Evolutionary conservation across 2,888 invertebrate species (phyloP).

Genomic region (Lithophane socia): DNA sequence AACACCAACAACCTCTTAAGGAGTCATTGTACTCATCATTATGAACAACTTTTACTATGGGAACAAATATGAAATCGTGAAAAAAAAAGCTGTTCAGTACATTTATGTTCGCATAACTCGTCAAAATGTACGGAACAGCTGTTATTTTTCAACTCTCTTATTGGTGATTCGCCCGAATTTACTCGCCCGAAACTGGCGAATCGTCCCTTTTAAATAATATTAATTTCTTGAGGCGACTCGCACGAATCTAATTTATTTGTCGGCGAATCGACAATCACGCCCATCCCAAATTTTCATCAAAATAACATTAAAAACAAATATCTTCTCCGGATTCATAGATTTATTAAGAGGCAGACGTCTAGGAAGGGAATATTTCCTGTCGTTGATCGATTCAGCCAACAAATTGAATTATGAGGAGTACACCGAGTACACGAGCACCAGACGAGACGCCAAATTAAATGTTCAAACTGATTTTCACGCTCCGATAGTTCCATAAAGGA

Average conservation of each 20-base stretch:
- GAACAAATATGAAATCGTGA: too few species aligned
- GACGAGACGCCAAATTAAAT: slow-evolving; percentile 78
- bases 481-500: slow-evolving; percentile 74
- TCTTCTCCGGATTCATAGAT: slow-evolving; percentile 21
- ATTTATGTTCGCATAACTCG: too few species aligned
- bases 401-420: slow-evolving; percentile 79
- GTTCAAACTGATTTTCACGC: slow-evolving; percentile 79
- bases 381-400: slow-evolving; percentile 81
- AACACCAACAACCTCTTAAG: too few species aligned
- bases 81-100: too few species aligned
- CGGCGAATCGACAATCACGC: background rate
- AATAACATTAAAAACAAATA: slow-evolving; percentile 22
- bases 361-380: slow-evolving; percentile 76
- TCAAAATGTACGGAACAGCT: too few species aligned
- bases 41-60: too few species aligned
- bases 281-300: background rate
- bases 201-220: too few species aligned
- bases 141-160: background rate
- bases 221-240: too few species aligned
- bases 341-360: slow-evolving; percentile 60
- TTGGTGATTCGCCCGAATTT: too few species aligned
- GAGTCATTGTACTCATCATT: too few species aligned
- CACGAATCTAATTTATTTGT: too few species aligned
- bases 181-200: too few species aligned
- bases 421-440: slow-evolving; percentile 64